Base-by-base conservation (phyloP, 2,113 vertebrate genomes). In the Proterorhinus semilunaris region DNA sequence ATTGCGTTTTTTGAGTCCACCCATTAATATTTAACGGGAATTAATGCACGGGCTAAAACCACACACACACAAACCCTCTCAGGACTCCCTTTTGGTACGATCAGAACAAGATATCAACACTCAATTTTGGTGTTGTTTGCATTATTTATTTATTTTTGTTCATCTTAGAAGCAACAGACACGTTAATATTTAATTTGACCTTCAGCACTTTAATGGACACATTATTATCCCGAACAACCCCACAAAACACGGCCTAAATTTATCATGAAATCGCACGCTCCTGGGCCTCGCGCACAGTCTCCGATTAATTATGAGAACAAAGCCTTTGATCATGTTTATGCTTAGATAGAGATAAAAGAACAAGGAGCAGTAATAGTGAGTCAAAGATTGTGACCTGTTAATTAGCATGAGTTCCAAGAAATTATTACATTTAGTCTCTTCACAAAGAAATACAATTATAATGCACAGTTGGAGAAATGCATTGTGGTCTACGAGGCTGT, bases 251-350 rank as follows among this genome's bases (percentile, higher is more conserved):
- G 52, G 44, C 75, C n/a, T 63, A 70, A 75, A 87, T 80, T 73
- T 81, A 78, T 76, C 59, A 79, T 83, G 51, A 83, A 65, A 53
- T 21, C 68, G 58, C 10, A 62, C 15, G 71, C 44, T 50, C 70
- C 73, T 43, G 53, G 62, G 53, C 68, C 16, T 80, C 16, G 48
- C 79, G 82, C 63, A 21, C 42, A 79, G 72, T 76, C 61, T 63
- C 21, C 48, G 80, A 82, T 83, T 84, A 81, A 88, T 86, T 72
- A 71, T 64, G 48, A 71, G 68, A 44, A 71, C 58, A 72, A 74
- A 8, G 0, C 21, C 82, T 91, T 87, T 89, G 86, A 88, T 90
- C 83, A 49, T 81, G 74, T 84, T 83, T 75, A 46, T 46, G 58
- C 80, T 83, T 42, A 65, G 52, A 57, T 75, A 68, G 57, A 71